Evolutionary conservation across 2,797 vertebrate species (phyloP), one percentile per base, ranked within the genome.

Genomic region (Stomatorhinus walkeri): DNA sequence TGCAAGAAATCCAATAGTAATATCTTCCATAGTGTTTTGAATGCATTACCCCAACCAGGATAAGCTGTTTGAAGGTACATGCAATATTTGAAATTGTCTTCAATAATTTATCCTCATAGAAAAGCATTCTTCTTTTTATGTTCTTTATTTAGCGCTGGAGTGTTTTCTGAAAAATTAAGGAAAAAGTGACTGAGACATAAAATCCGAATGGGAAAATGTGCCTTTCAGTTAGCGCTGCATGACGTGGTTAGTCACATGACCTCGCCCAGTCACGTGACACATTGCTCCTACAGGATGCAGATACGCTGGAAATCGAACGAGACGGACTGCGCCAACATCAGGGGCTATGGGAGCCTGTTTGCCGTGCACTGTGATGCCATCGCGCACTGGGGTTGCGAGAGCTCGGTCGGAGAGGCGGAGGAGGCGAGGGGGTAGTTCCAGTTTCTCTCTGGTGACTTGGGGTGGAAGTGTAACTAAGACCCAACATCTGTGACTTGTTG

Each of bases 331-430:
- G 46, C 46, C 3, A 8, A 48, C 8, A 48, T 48, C 46, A 48
- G 46, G 46, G 1, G 91, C 52, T 90, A 86, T 0, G 89, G 91
- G 88, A 88, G 88, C 28, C 89, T 94, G 40, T 94, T 90, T 56
- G 89, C 89, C 22, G 3, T 24, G 48, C 32, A 72, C 49, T 91
- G 89, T 51, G 52, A 88, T 46, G 85, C 51, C 3, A 52, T 84
- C 4, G 88, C 89, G 14, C 84, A 89, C n/a, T 90, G 89, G 90
- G 14, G 90, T 48, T 91, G 89, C 56, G 81, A 88, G 83, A 91
- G 87, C 72, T 59, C 46, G 24, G 56, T 52, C 22, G 87, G 22
- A 32, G 40, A 4, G 22, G 46, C 14, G 3, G 24, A 24, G n/a
- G 36, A 59, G 5, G 54, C 19, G 2, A 32, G 6, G 32, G 22